phyloP scores from a whole-genome alignment of 2,113 vertebrate species.

The Phrynocephalus versicolor region DNA sequence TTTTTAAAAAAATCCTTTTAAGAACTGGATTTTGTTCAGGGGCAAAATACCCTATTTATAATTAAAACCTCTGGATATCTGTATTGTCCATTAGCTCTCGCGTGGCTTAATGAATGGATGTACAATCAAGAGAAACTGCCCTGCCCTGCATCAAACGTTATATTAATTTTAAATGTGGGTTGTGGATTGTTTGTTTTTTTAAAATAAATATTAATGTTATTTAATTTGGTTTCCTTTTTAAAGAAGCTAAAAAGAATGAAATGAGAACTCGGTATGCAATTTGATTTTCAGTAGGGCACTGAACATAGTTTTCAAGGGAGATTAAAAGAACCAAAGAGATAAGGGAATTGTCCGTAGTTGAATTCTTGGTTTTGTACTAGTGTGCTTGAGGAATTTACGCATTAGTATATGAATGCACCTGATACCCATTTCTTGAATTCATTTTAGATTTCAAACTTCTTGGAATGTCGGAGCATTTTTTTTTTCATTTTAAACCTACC shows the following conservation, averaged over 20 bases:
- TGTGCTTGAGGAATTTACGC: background rate
- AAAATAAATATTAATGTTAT: constrained; percentile 3
- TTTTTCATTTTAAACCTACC: background rate
- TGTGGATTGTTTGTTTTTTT: background rate
- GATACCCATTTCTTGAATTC: background rate
- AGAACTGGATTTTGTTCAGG: background rate
- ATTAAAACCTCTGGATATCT: background rate
- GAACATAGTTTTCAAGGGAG: background rate
- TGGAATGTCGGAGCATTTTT: background rate
- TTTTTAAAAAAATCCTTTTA: background rate
- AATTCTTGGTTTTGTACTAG: background rate
- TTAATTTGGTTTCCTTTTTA: background rate
- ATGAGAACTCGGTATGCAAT: too few species aligned
- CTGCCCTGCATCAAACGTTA: background rate
- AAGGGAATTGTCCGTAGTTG: background rate
- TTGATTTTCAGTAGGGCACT: background rate
- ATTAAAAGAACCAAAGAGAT: background rate
- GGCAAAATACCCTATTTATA: background rate
- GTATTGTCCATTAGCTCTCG: background rate
- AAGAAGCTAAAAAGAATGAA: background rate
- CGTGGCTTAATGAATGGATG: background rate
- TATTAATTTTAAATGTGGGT: background rate
- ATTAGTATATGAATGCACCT: background rate
- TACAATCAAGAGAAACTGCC: background rate
- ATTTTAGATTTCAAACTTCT: background rate